Conservation (phyloP, 64 coral and sea anemone genomes). For the Montipora capricornis region DNA sequence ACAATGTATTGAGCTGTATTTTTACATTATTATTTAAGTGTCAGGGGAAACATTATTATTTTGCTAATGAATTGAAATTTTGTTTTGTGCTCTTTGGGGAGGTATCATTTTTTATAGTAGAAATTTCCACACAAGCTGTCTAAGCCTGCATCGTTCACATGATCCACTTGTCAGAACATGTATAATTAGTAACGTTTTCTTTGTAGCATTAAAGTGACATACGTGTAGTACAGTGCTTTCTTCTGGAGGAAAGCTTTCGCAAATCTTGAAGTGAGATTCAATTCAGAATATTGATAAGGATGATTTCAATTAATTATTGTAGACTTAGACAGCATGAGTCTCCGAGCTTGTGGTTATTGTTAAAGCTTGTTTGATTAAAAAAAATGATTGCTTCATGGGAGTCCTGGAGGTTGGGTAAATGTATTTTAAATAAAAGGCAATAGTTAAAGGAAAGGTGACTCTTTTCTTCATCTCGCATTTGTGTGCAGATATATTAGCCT, state of each 20-base stretch:
- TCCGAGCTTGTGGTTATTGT: slow-evolving; percentile 2
- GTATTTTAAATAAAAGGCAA: neutral
- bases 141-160: neutral
- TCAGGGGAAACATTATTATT: no score
- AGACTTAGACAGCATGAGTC: slow-evolving; percentile 10
- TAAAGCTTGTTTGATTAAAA: neutral
- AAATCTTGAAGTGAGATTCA: neutral
- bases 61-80: no score
- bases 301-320: neutral
- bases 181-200: neutral
- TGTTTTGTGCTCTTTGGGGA: neutral
- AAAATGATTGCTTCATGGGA: neutral
- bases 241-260: neutral
- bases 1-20: no score
- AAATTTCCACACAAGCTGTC: neutral
- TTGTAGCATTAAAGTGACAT: neutral
- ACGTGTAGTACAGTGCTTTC: neutral
- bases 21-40: no score
- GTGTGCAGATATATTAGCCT: neutral
- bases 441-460: neutral
- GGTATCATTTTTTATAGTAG: neutral
- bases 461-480: neutral
- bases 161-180: neutral
- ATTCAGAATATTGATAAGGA: neutral
- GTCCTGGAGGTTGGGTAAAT: neutral